Conservation (phyloP, 92 coral and sea anemone genomes). For the Porites evermanni region DNA sequence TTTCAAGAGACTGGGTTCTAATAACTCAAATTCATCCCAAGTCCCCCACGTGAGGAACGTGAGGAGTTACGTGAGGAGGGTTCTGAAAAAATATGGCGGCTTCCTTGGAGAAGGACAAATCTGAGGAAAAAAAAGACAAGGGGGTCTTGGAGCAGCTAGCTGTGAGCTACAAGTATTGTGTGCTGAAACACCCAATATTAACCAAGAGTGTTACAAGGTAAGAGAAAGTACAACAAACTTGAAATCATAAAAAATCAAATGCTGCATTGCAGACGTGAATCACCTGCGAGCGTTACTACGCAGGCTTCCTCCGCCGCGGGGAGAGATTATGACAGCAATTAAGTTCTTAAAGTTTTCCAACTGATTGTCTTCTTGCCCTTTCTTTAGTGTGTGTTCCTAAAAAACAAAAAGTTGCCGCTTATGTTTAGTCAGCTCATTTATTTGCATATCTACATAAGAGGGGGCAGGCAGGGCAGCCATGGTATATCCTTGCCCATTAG, state of each 20-base stretch:
- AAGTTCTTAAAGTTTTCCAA: too few relatives aligned
- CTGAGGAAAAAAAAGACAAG: conserved; percentile 29
- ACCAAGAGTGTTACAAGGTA: conserved; percentile 72
- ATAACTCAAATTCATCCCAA: neutral
- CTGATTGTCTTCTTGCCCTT: too few relatives aligned
- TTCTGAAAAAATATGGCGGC: conserved; percentile 14
- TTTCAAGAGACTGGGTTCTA: conserved; percentile 13
- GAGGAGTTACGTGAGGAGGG: neutral
- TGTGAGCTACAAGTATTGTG: conserved; percentile 54
- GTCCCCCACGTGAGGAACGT: neutral
- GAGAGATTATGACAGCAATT: too few relatives aligned
- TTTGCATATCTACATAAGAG: too few relatives aligned
- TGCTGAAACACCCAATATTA: conserved; percentile 63
- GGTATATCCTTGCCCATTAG: too few relatives aligned
- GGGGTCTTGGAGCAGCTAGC: conserved; percentile 41
- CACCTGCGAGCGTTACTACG: too few relatives aligned
- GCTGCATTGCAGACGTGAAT: neutral
- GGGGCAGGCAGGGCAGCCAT: too few relatives aligned
- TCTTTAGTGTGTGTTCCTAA: too few relatives aligned
- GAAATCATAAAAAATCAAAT: neutral
- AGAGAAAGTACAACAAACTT: neutral
- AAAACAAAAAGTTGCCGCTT: too few relatives aligned
- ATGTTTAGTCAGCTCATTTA: too few relatives aligned
- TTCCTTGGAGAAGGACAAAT: conserved; percentile 3
- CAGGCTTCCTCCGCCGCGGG: too few relatives aligned